Percentiles rank a stretch among this genome's conserved stretches.
These are phyloP conservation scores for Eupithecia centaureata DNA, from an alignment of 2,888 invertebrate genomes.

Conservation along the genomic window DNA sequence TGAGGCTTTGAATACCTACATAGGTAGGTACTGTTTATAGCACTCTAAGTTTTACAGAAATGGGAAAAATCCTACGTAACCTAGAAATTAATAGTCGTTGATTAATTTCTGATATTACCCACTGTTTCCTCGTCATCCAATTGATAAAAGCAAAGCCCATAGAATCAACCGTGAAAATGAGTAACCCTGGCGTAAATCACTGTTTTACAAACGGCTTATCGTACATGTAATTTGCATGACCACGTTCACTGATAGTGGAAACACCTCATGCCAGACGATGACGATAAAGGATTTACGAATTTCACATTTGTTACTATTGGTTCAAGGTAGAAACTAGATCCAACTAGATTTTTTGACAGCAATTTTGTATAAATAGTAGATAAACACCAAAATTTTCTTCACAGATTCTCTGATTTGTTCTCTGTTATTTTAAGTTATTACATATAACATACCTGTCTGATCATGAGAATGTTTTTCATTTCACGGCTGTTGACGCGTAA, in stretches of 20 bases:
- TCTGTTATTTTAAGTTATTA: too few species aligned
- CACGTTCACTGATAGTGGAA: conserved; percentile 46
- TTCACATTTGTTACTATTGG: neutral
- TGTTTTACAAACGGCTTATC: conserved; percentile 62
- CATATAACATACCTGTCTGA: neutral
- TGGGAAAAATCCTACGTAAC: neutral
- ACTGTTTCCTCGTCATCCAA: conserved; percentile 28
- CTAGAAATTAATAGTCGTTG: neutral
- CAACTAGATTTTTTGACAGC: neutral
- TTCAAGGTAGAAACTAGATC: neutral
- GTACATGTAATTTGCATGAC: conserved; percentile 60
- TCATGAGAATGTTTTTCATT: neutral
- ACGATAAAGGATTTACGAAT: neutral
- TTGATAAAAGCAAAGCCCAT: conserved; percentile 32
- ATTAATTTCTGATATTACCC: conserved; percentile 1
- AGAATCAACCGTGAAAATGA: conserved; percentile 52
- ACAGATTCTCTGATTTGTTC: neutral
- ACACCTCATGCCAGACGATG: conserved; percentile 21
- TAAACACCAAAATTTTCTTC: neutral
- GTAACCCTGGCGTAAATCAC: conserved; percentile 62
- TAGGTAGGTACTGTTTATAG: neutral
- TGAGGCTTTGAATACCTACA: neutral
- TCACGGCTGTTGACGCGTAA: neutral
- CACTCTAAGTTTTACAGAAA: neutral
- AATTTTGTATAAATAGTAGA: neutral